Evolutionary conservation across 1,140 invertebrate genomes (phyloP).

Genomic region (Drosophila sulfurigaster): DNA sequence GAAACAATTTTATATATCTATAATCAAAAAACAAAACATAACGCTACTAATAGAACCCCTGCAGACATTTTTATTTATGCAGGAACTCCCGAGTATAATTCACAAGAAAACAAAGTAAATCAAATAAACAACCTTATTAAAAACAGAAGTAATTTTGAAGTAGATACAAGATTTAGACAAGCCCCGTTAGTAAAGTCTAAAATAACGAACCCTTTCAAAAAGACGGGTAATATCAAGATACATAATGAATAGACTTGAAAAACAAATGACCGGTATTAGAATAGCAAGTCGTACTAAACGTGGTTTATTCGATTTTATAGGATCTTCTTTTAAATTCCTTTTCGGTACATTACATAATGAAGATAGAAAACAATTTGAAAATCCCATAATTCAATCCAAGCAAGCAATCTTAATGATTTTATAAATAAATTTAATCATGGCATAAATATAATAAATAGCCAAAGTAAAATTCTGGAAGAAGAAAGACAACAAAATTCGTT

Average conservation of each 20-base stretch:
- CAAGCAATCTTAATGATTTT: too few species aligned
- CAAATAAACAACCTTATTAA: conserved; percentile 1
- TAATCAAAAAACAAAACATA: conserved; percentile 30
- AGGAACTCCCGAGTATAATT: not conserved
- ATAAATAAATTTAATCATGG: too few species aligned
- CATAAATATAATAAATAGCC: too few species aligned
- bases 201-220: conserved; percentile 7
- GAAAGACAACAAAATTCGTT: too few species aligned
- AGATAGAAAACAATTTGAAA: too few species aligned
- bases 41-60: conserved; percentile 1
- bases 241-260: conserved; percentile 16
- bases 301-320: too few species aligned
- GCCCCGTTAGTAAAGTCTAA: conserved; percentile 2
- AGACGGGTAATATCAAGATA: not conserved
- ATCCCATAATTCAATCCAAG: too few species aligned
- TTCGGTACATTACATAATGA: too few species aligned
- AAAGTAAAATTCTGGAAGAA: too few species aligned
- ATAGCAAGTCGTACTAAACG: too few species aligned
- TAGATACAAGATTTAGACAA: not conserved
- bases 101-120: not conserved
- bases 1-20: conserved; percentile 12
- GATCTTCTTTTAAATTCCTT: too few species aligned
- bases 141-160: not conserved
- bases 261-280: not conserved
- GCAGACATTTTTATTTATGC: conserved; percentile 24